Evolutionary conservation across 1,140 invertebrate genomes (phyloP), one percentile per base, ranked within the genome.

Genomic region (Marisa cornuarietis): DNA sequence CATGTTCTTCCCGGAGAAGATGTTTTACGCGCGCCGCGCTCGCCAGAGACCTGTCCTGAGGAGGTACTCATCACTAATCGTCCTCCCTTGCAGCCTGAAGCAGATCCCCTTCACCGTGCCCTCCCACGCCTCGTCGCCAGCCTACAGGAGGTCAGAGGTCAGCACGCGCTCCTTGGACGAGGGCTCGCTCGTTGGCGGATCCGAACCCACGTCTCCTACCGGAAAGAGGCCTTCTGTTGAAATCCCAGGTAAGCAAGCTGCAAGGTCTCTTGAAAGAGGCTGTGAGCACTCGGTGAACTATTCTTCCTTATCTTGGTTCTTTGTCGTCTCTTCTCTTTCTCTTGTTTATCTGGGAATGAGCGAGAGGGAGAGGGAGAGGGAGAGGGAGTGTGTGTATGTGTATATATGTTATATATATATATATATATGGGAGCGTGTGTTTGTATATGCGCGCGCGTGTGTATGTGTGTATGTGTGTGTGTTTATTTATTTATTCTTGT

Each of bases 51-150:
- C 78, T 11, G 71, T 81, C 58, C 72, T 86, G 3, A 71, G 84
- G 31, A 81, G 86, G 11, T 88, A 88, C 79, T 81, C 84, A 78
- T 88, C 87, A 72, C 79, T 89, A 10, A 86, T 88, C 68, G 80
- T 89, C 49, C 82, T 87, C 77, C 86, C 86, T 85, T 88, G 83
- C 84, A 89, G 88, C 71, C 83, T 88, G 78, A 86, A 88, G 71
- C 88, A 87, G 79, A 89, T 89, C 42, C 88, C 88, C n/a, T 89
- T 89, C 79, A 89, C 86, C 20, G 88, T 89, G 16, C 88, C 88
- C 26, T 81, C 84, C 61, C 75, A 63, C 42, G 63, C 65, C 76
- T 63, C 62, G 26, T 42, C 76, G 31, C 65, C 76, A 2, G 76
- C 63, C 14, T 77, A 77, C 63, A 26, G 76, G 62, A 31, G 76